A percentile compares a stretch with the other conserved stretches of the same genome.
These are phyloP conservation scores for Sycophila texana DNA, from an alignment of 2,888 invertebrate species.

Conservation along the genomic window DNA sequence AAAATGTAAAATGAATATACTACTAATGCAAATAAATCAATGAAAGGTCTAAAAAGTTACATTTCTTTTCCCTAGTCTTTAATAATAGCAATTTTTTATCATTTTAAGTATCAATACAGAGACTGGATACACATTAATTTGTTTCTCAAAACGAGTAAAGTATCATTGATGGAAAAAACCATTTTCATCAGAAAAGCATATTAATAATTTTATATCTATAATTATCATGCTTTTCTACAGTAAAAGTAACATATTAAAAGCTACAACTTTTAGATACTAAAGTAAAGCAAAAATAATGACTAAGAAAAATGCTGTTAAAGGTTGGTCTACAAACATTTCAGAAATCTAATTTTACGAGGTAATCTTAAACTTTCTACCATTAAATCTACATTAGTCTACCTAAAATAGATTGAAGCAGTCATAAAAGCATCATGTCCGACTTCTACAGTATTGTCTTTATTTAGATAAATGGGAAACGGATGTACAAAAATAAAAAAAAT, in stretches of 20 bases:
- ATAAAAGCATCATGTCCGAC: too few species aligned
- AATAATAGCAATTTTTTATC: not conserved
- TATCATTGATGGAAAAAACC: slow-evolving; percentile 19
- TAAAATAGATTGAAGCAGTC: too few species aligned
- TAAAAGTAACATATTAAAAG: not conserved
- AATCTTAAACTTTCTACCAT: too few species aligned
- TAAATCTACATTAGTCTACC: too few species aligned
- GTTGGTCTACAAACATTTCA: too few species aligned
- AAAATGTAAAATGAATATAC: not conserved
- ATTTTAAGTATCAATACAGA: slow-evolving; percentile 2
- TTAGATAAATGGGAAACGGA: too few species aligned
- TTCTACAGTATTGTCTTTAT: too few species aligned
- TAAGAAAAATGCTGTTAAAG: too few species aligned
- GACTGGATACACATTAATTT: not conserved
- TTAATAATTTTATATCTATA: not conserved
- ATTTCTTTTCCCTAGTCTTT: slow-evolving; percentile 1
- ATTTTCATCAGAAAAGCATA: slow-evolving; percentile 51
- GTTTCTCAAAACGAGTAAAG: not conserved
- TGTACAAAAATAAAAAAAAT: too few species aligned
- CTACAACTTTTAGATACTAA: too few species aligned
- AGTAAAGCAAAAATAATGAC: too few species aligned
- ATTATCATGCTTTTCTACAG: slow-evolving; percentile 37
- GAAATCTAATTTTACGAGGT: too few species aligned
- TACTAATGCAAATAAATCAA: not conserved
- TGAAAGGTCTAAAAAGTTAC: not conserved